Percentiles rank a stretch among this genome's conserved stretches.
These are phyloP conservation scores for Margarornis squamiger DNA, from an alignment of 2,797 vertebrate genomes.

Conservation along the genomic window DNA sequence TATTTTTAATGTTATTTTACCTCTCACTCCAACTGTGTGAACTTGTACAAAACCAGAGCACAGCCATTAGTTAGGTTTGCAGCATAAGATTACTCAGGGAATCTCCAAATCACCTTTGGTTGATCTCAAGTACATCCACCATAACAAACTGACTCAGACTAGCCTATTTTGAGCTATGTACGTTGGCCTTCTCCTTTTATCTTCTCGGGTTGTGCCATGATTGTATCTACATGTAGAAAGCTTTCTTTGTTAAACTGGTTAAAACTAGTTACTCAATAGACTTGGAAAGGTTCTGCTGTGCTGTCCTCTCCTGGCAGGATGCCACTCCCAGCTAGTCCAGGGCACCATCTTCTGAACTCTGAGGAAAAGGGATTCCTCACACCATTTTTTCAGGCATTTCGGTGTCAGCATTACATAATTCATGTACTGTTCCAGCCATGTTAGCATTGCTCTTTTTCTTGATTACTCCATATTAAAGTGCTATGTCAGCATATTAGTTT, in stretches of 20 bases:
- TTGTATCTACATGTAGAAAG: neutral
- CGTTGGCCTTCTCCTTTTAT: neutral
- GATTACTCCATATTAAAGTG: neutral
- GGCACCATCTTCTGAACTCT: neutral
- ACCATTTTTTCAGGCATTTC: neutral
- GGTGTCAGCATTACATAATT: neutral
- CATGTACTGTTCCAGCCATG: neutral
- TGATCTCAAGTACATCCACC: neutral
- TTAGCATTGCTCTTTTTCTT: neutral
- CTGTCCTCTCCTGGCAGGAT: neutral
- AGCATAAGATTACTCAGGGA: neutral
- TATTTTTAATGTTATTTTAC: neutral
- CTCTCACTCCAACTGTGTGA: accelerated
- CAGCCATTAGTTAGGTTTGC: neutral
- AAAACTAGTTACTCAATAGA: neutral
- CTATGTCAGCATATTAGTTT: slow-evolving; percentile 7
- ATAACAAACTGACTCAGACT: neutral
- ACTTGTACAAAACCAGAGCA: neutral
- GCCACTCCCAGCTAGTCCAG: neutral
- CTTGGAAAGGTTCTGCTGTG: neutral
- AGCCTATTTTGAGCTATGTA: neutral
- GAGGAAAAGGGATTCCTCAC: neutral
- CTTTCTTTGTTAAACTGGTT: neutral
- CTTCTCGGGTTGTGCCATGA: neutral
- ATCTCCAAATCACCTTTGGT: neutral